Conservation (phyloP, 2,797 vertebrate genomes). For the Oryzias dopingdopingensis region DNA sequence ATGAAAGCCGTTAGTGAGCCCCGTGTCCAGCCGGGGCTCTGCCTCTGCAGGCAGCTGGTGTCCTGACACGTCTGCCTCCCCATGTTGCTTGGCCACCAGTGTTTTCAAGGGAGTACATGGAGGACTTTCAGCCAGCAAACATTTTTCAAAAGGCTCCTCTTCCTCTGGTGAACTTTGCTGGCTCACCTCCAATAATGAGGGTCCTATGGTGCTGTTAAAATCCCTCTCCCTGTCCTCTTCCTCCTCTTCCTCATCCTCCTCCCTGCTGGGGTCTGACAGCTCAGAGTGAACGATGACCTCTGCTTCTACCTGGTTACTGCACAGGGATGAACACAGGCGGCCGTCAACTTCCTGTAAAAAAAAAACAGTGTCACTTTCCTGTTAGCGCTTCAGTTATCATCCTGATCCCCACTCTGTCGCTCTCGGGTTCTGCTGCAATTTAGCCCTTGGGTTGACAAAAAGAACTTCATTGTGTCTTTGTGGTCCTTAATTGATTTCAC, state of each 20-base stretch:
- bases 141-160: conserved; percentile 45
- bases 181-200: conserved; percentile 58
- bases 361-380: conserved; percentile 24
- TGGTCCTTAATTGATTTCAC: no score
- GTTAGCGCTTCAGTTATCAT: not conserved
- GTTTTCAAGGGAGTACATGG: conserved; percentile 51
- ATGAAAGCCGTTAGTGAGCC: conserved; percentile 85
- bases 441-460: no score
- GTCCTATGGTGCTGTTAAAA: conserved; percentile 50
- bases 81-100: conserved; percentile 61
- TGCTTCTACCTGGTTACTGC: conserved; percentile 89
- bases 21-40: conserved; percentile 47
- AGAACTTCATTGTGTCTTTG: no score
- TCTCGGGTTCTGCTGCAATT: no score
- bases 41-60: conserved; percentile 38
- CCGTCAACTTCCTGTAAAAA: conserved; percentile 77
- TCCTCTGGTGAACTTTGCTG: conserved; percentile 30
- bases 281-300: conserved; percentile 96
- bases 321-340: conserved; percentile 64
- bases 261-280: conserved; percentile 79
- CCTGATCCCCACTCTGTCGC: no score
- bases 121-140: conserved; percentile 55
- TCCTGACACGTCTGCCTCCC: conserved; percentile 44
- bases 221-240: conserved; percentile 41
- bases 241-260: conserved; percentile 38